Base-by-base conservation (phyloP, 2,888 invertebrate species). In the Epirrhoe alternata region DNA sequence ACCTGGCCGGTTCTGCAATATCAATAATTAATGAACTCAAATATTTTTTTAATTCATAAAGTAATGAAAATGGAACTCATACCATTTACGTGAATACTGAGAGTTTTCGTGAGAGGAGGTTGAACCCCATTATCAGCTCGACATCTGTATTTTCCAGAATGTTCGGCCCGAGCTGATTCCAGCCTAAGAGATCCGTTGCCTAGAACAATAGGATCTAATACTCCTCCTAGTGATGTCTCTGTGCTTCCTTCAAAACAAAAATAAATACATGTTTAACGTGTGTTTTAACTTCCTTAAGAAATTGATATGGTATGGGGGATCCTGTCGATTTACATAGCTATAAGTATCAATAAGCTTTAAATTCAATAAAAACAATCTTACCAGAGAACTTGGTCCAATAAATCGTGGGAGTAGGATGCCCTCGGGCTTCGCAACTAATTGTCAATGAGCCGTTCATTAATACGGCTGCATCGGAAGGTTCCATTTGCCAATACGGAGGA, bases 101-200 rank as follows among this genome's bases (percentile, higher is more conserved):
- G 95, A 53, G 96, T 95, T 94, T 97, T 98, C 75, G 96, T 96
- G 38, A 98, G 92, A 0, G 96, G 96, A 8, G 96, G 95, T 31
- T 97, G 96, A 68, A 98, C 97, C 17, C 96, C 96, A 84, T 98
- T 98, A 74, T 96, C 96, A 0, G 97, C 97, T 78, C 96, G 95
- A 81, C 98, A 98, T 77, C 97, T 95, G 86, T 97, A 98, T 86
- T 96, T 96, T 52, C 98, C 97, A 80, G 97, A 97, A 85, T 96
- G 96, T 83, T 96, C 95, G 6, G 96, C 95, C 14, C 95, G 94
- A 2, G 96, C 96, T 38, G 96, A 94, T 74, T 96, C 96, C 3
- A 97, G 94, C 81, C 96, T 94, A 67, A 97, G 85, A 3, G 97
- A 97, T 57, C 97, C 96, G 85, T 97, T 97, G 55, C 94, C 94